Evolutionary conservation across 1,140 invertebrate genomes (phyloP), one percentile per base, ranked within the genome.

Genomic region (Calliopsis andreniformis): DNA sequence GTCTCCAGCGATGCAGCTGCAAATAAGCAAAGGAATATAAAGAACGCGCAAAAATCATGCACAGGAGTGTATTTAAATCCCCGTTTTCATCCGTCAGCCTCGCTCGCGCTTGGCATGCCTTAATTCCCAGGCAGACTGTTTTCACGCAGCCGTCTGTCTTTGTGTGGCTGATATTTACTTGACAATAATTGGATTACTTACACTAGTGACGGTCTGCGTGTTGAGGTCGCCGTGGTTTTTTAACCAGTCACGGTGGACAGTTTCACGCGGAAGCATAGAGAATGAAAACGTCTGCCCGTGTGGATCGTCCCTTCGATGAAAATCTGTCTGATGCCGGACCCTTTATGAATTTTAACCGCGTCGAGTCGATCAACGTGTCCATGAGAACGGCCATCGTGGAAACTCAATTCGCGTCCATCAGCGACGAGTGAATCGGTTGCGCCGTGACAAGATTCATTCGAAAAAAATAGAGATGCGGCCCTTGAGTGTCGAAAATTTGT

Each of bases 141-240:
- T 63, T 66, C 25, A 16, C 30, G n/a, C n/a, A 8, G 28, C 16
- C 35, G 8, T 20, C 39, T 42, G 32, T 79, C 55, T 35, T n/a
- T 28, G 43, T 14, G 39, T 47, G 59, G 49, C 61, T 23, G 47
- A 49, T 55, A 68, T 71, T 78, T 53, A 66, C 53, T 49, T 49
- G 23, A 3, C 39, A 35, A 56, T 67, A 79, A 79, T 79, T 79
- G 77, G 77, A 79, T 79, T 79, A 56, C 18, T 47, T 28, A 23
- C 18, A 51, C 32, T 20, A 6, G 18, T 5, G 35, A 39, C 16
- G 30, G 56, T 30, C 55, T 32, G 51, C 47, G 35, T n/a, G n/a
- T 43, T 49, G 35, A 28, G 73, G 30, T 61, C 35, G 16, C 30
- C 49, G 23, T n/a, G 64, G 39, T 18, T 66, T 69, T 76, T 45